Base-by-base conservation (phyloP, 1,140 invertebrate species). In the Zaprionus tsacasi region DNA sequence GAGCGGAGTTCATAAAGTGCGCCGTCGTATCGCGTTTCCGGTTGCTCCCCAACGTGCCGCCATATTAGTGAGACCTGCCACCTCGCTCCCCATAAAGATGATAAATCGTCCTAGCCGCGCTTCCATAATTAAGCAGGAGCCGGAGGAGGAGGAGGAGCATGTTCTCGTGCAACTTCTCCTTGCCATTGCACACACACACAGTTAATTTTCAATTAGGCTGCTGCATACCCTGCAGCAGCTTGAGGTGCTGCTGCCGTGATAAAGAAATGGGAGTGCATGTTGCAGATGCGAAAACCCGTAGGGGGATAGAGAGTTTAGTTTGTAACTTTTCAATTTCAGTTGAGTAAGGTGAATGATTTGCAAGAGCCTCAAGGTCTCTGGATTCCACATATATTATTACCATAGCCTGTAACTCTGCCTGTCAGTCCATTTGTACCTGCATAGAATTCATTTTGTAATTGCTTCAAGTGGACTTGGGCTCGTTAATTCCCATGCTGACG, bases 401-500 rank as follows among this genome's bases (percentile, higher is more conserved):
- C 45, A 48, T 48, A 15, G n/a, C 6, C 13, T 40, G 38, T 1
- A 12, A 13, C 6, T 12, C 6, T 12, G 38, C 38, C 38, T 48
- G 45, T 25, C 45, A 8, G 7, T 10, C 10, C 0, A 7, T 8
- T 35, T 21, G 10, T 50, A 50, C 45, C 45, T 50, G 45, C 6
- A 17, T 25, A 25, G 45, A 50, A 50, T 50, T 50, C 45, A 50
- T 12, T 25, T 25, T 25, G 45, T 3, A 6, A 45, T 30, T n/a
- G 58, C n/a, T 6, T 25, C 21, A 27, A 50, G n/a, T 45, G 33
- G 66, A 69, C 61, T 64, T 67, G 57, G 45, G 55, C 70, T 82
- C 78, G 70, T 88, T 82, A 88, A 88, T 88, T 88, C 60, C 64
- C 60, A 77, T 75, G 76, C 70, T 57, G 76, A 38, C 56, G 35